Evolutionary conservation across 2,113 vertebrate species (phyloP).

Genomic region (Microcebus tavaratra): DNA sequence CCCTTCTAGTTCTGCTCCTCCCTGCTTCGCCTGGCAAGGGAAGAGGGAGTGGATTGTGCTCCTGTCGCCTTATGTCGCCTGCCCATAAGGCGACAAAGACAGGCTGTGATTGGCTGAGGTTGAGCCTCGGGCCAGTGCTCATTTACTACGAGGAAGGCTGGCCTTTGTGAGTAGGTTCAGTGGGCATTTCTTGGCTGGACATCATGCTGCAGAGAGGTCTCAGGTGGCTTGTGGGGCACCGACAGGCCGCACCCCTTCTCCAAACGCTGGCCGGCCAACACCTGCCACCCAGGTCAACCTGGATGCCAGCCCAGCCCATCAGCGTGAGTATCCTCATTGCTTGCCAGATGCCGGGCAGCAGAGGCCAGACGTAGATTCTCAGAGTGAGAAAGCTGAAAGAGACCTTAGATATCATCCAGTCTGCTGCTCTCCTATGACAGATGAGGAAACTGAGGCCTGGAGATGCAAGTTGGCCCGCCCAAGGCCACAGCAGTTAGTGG

Average conservation of each 20-base stretch:
- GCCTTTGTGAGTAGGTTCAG: background rate
- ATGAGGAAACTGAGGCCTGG: background rate
- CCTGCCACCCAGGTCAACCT: background rate
- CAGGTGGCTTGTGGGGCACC: background rate
- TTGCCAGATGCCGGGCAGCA: fast-evolving
- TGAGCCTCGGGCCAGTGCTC: background rate
- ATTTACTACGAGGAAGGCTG: background rate
- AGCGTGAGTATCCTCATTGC: background rate
- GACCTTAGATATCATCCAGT: background rate
- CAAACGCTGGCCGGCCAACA: background rate
- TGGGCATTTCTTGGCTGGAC: background rate
- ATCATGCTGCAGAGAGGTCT: background rate
- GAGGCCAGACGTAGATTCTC: background rate
- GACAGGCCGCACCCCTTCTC: background rate
- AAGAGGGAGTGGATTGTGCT: background rate
- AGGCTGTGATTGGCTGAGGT: background rate
- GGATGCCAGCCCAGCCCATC: background rate
- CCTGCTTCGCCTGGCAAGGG: background rate
- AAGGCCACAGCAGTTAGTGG: background rate
- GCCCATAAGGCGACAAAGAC: background rate
- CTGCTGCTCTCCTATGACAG: background rate
- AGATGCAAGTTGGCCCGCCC: background rate
- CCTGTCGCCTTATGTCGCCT: too few relatives aligned
- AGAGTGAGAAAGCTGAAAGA: background rate
- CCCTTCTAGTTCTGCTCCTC: background rate